Conservation (phyloP, 1,140 invertebrate genomes). For the Pseudomyrmex sp. region DNA sequence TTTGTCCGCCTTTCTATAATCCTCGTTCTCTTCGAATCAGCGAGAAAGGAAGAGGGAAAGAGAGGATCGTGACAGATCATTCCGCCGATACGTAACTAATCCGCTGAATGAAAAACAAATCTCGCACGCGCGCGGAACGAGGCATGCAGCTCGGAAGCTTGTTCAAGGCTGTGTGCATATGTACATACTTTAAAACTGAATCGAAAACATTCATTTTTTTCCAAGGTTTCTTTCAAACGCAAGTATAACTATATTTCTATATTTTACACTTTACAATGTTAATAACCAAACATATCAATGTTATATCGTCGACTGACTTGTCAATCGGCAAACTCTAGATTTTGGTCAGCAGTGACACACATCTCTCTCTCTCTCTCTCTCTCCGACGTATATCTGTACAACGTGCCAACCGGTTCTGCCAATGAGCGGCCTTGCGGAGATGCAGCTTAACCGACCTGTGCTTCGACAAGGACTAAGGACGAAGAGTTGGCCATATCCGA, state of each 20-base stretch:
- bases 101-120: conserved; percentile 63
- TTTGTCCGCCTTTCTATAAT: conserved; percentile 44
- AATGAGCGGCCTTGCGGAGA: background rate
- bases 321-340: no score
- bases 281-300: no score
- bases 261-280: background rate
- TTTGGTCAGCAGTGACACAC: no score
- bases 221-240: no score
- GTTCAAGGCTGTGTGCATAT: conserved; percentile 32
- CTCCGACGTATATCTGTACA: no score
- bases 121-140: conserved; percentile 16
- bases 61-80: conserved; percentile 69
- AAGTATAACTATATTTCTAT: no score
- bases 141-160: conserved; percentile 3
- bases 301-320: no score
- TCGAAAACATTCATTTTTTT: no score
- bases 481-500: conserved; percentile 63
- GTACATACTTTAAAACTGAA: no score
- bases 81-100: conserved; percentile 66
- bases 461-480: conserved; percentile 64
- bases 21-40: conserved; percentile 17
- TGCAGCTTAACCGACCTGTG: conserved; percentile 8
- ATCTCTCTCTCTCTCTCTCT: no score
- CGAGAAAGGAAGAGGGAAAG: background rate
- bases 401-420: no score